phyloP scores from a whole-genome alignment of 1,140 invertebrate species.

The Tribolium madens region DNA sequence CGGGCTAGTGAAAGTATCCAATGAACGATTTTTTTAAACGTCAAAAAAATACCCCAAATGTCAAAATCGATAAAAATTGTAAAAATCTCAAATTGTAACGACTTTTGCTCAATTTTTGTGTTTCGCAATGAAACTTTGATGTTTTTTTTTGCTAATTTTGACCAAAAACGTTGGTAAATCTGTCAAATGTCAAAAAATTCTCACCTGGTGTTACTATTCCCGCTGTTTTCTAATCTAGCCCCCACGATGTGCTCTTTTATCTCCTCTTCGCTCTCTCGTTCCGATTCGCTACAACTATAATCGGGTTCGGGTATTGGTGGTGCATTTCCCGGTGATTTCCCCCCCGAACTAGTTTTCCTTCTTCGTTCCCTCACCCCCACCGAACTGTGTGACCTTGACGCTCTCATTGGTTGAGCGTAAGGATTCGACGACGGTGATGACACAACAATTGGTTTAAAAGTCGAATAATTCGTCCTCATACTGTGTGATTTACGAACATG shows the following conservation, averaged over 20 bases:
- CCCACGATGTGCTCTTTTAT: slow-evolving; percentile 53
- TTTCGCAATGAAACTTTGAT: no score
- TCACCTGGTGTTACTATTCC: slow-evolving; percentile 77
- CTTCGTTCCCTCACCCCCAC: slow-evolving; percentile 64
- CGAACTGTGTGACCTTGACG: slow-evolving; percentile 70
- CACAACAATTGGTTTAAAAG: slow-evolving; percentile 60
- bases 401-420: slow-evolving; percentile 76
- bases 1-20: no score
- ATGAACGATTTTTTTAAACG: no score
- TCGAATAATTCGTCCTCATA: slow-evolving; percentile 68
- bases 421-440: slow-evolving; percentile 68
- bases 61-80: no score
- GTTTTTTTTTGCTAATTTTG: no score
- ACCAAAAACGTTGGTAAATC: no score
- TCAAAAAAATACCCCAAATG: no score
- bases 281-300: slow-evolving; percentile 86
- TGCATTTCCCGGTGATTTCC: slow-evolving; percentile 56
- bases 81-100: no score
- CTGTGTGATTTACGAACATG: slow-evolving; percentile 77
- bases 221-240: slow-evolving; percentile 70
- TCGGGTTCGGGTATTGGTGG: slow-evolving; percentile 91
- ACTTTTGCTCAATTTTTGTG: no score
- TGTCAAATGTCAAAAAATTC: slow-evolving; percentile 64
- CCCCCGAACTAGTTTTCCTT: slow-evolving; percentile 52
- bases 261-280: slow-evolving; percentile 64